Conservation (phyloP, 2,888 invertebrate species). For the Drosophila multiciliata region DNA sequence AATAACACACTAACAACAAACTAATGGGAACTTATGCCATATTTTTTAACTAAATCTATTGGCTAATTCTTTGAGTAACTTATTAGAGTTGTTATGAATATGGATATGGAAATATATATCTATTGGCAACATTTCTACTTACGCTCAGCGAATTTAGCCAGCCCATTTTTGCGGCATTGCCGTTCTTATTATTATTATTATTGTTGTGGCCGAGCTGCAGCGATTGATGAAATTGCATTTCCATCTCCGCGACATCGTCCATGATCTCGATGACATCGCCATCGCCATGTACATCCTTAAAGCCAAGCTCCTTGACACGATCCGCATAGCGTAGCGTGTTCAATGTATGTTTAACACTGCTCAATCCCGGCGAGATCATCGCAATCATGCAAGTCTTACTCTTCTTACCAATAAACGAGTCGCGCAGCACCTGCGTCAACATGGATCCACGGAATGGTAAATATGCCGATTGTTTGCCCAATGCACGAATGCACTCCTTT, state of each 20-base stretch:
- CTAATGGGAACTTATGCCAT: too few species aligned
- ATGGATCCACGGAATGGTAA: conserved; percentile 99
- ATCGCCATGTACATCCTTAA: conserved; percentile 89
- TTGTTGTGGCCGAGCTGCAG: conserved; percentile 82
- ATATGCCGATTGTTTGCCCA: conserved; percentile 98
- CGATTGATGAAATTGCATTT: conserved; percentile 65
- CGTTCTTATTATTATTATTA: too few species aligned
- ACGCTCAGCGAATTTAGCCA: too few species aligned
- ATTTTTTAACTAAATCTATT: too few species aligned
- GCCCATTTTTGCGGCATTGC: too few species aligned
- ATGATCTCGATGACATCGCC: conserved; percentile 84
- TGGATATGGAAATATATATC: too few species aligned
- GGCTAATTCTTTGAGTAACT: too few species aligned
- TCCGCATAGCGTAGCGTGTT: conserved; percentile 99
- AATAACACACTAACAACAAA: too few species aligned
- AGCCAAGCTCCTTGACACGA: conserved; percentile 97
- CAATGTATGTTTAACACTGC: conserved; percentile 98
- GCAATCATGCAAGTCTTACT: conserved; percentile 99
- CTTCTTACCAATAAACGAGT: conserved; percentile 99
- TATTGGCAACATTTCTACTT: too few species aligned
- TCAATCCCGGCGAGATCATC: conserved; percentile 99
- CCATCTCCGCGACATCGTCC: too few species aligned
- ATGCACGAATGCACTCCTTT: conserved; percentile 98
- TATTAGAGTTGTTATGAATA: too few species aligned
- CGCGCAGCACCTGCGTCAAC: conserved; percentile 97